Base-by-base conservation (phyloP, 2,797 vertebrate species). In the Pseudocheirus occidentalis region DNA sequence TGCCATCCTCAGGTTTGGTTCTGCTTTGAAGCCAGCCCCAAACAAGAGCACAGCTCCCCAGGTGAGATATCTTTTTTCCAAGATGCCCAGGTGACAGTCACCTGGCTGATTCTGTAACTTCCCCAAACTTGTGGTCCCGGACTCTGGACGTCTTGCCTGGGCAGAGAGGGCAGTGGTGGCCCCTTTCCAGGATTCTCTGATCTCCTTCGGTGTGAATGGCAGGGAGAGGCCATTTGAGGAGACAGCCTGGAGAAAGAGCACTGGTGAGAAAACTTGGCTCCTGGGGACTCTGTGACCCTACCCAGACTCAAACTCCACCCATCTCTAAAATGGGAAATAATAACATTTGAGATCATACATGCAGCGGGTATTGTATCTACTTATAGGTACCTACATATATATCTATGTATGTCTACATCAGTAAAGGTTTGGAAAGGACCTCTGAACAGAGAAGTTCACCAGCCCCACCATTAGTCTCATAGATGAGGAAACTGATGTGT, bases 51-150 rank as follows among this genome's bases (percentile, higher is more conserved):
- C 40, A 21, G 24, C 28, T 52, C 52, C 66, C n/a, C 7, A 21
- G 6, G 1, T 7, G 66, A 9, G 66, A 40, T 29, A 1, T n/a
- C n/a, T 16, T 24, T 27, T 3, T 50, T 29, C 93, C n/a, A 7
- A 1, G 55, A 10, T 66, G 95, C 94, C 0, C 5, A 54, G 55
- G 18, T 89, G 11, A 24, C 81, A 73, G 0, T n/a, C 27, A 31
- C 40, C 0, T 14, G 13, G 4, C 89, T 66, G 87, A 10, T 2
- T 95, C 91, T 27, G 62, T 40, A 92, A 95, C 97, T 97, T 97
- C 92, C 66, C 2, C 10, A 55, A 96, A 97, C 97, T 97, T 96
- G 93, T 5, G 18, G 40, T 46, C 1, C 46, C 94, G 53, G 91
- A 81, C 27, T 87, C 53, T 24, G 53, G 57, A 93, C 87, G 87